phyloP scores from a whole-genome alignment of 2,888 invertebrate species.

The Furcula furcula region DNA sequence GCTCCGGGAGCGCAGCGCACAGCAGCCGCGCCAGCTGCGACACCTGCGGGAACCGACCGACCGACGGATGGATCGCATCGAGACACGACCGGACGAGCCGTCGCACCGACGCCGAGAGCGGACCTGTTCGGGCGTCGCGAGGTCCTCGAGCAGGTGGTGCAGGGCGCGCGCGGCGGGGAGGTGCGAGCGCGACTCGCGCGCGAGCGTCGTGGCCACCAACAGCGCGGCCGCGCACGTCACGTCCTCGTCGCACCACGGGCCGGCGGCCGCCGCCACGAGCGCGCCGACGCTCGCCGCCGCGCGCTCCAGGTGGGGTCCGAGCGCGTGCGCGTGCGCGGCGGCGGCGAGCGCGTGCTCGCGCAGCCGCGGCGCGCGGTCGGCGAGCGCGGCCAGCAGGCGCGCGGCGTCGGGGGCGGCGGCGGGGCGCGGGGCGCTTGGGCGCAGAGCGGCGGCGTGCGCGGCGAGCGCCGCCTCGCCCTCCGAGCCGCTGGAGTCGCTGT shows the following conservation, averaged over 20 bases:
- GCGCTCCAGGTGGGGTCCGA: neutral
- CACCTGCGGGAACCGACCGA: no score
- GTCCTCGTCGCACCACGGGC: constrained; percentile 11
- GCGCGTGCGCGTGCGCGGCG: constrained; percentile 8
- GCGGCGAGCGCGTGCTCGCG: constrained; percentile 1
- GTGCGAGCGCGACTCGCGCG: constrained; percentile 6
- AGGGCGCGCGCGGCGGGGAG: constrained; percentile 9
- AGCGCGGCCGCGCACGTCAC: constrained; percentile 12
- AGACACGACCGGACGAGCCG: neutral
- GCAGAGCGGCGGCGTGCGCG: constrained; percentile 28
- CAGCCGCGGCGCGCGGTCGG: constrained; percentile 7
- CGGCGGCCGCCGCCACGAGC: constrained; percentile 4
- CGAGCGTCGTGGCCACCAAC: constrained; percentile 12
- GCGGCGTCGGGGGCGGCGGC: constrained; percentile 2
- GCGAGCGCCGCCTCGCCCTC: constrained; percentile 40
- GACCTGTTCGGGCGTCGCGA: constrained; percentile 10
- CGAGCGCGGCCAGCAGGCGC: constrained; percentile 11
- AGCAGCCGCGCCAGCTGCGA: constrained; percentile 5
- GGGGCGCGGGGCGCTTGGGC: constrained; percentile 9
- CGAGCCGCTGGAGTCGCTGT: constrained; percentile 41
- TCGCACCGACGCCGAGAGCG: neutral
- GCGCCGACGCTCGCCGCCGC: neutral
- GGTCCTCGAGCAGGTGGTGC: constrained; percentile 19
- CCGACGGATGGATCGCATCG: no score
- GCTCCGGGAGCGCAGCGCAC: constrained; percentile 8